Percentiles rank a stretch among this genome's conserved stretches.
These are phyloP conservation scores for Eristalis arbustorum DNA, from an alignment of 2,888 invertebrate species.

Conservation along the genomic window DNA sequence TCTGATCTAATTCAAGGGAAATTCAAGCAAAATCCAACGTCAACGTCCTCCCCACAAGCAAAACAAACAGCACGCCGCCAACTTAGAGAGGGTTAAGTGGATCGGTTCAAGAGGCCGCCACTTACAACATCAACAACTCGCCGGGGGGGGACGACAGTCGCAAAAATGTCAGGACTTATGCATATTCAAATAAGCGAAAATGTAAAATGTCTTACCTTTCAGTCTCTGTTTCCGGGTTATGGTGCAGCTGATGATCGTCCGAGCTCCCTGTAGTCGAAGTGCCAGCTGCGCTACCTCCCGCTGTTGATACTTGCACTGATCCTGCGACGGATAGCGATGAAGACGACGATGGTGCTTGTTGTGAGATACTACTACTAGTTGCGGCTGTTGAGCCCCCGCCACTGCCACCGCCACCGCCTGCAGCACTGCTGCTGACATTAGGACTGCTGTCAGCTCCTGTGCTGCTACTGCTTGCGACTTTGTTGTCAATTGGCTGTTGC, in stretches of 20 bases:
- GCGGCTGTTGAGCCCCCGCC: background rate
- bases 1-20: background rate
- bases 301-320: constrained; percentile 52
- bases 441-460: constrained; percentile 35
- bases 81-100: background rate
- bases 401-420: background rate
- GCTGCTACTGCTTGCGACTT: constrained; percentile 73
- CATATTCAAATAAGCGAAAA: background rate
- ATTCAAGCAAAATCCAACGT: background rate
- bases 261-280: constrained; percentile 57
- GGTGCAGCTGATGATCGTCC: constrained; percentile 72
- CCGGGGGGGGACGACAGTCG: background rate
- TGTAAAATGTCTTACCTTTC: constrained; percentile 78
- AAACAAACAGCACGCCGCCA: background rate
- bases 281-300: constrained; percentile 43
- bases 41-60: background rate
- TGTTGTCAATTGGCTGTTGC: constrained; percentile 75
- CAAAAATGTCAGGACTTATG: background rate
- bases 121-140: no score
- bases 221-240: constrained; percentile 80
- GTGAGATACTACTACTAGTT: constrained; percentile 36
- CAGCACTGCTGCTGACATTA: background rate
- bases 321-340: constrained; percentile 52
- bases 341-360: constrained; percentile 39
- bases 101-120: background rate